Conservation (phyloP, 1,140 invertebrate genomes). For the Geopemphigus sp. region DNA sequence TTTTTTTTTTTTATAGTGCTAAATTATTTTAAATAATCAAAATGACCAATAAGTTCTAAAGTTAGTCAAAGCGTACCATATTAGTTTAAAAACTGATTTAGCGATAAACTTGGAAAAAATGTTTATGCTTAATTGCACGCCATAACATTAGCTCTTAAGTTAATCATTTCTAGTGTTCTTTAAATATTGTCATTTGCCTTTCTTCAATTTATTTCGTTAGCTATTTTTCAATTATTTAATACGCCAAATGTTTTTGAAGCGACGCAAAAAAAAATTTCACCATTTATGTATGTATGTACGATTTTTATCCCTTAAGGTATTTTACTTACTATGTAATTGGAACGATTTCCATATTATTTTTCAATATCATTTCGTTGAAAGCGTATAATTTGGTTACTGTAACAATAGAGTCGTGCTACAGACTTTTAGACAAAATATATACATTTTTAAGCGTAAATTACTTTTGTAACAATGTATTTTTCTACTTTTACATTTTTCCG, state of each 20-base stretch:
- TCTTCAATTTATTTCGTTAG: neutral
- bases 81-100: constrained; percentile 15
- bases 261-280: no score
- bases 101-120: neutral
- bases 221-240: neutral
- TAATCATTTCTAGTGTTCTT: neutral
- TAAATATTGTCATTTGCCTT: neutral
- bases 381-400: neutral
- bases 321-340: no score
- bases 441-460: neutral
- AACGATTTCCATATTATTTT: neutral
- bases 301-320: no score
- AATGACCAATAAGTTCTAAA: constrained; percentile 27
- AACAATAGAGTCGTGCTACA: neutral
- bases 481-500: constrained; percentile 46
- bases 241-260: no score
- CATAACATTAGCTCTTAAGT: neutral
- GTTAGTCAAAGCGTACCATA: constrained; percentile 31
- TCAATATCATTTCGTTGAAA: neutral
- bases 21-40: constrained; percentile 26
- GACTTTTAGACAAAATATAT: neutral
- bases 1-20: neutral
- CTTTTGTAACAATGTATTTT: constrained; percentile 39
- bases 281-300: no score
- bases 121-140: neutral